phyloP scores from a whole-genome alignment of 2,888 invertebrate genomes.

The Bimastos eiseni region DNA sequence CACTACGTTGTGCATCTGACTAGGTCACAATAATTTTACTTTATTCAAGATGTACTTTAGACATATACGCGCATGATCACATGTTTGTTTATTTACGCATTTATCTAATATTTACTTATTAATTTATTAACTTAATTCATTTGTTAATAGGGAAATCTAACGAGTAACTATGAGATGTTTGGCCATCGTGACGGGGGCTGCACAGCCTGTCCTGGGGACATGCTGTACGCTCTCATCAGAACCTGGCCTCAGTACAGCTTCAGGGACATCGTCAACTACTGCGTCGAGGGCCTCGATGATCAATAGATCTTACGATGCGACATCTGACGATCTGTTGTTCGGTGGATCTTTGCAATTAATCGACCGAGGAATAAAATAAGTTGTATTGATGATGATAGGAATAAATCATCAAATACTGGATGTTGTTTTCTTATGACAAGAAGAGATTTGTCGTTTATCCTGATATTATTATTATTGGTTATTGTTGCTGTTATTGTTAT shows the following conservation, averaged over 20 bases:
- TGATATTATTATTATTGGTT: no score
- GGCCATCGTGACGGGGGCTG: constrained; percentile 31
- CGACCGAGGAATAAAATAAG: no score
- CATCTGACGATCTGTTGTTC: no score
- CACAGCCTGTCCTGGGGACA: constrained; percentile 34
- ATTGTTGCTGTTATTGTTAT: no score
- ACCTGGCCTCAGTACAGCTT: constrained; percentile 34
- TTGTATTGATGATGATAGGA: neutral
- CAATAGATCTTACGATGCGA: neutral
- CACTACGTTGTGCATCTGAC: no score
- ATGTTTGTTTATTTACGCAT: no score
- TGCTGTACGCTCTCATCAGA: constrained; percentile 27
- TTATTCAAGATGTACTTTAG: no score
- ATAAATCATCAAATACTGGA: neutral
- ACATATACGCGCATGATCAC: no score
- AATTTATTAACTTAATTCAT: neutral
- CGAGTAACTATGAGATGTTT: constrained; percentile 25
- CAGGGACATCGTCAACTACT: constrained; percentile 26
- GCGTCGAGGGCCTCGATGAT: neutral
- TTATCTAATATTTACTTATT: neutral
- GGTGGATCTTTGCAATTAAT: no score
- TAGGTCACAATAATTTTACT: no score
- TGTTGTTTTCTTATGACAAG: neutral
- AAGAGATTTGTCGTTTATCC: neutral
- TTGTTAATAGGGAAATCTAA: neutral